Conservation (phyloP, 2,797 vertebrate species). For the Perodicticus potto region DNA sequence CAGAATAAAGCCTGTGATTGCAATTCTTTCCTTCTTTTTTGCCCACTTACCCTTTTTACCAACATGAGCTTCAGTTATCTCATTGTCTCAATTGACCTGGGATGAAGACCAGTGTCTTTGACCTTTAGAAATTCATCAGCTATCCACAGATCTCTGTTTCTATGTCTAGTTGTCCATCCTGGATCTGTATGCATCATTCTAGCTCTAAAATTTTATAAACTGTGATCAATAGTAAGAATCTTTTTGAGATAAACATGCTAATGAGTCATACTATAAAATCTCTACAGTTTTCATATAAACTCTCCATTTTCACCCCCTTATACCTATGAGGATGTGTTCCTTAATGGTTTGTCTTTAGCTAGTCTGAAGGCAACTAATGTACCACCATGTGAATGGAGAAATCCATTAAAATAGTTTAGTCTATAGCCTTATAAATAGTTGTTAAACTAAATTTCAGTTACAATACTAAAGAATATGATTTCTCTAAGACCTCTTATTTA, state of each 20-base stretch:
- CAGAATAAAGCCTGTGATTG: neutral
- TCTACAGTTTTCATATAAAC: neutral
- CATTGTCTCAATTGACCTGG: neutral
- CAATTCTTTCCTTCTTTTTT: neutral
- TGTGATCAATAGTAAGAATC: neutral
- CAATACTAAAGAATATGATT: constrained; percentile 1
- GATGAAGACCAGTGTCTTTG: neutral
- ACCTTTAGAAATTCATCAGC: neutral
- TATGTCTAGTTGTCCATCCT: neutral
- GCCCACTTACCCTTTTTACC: neutral
- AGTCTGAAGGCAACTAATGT: neutral
- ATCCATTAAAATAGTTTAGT: constrained; percentile 34
- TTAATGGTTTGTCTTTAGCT: neutral
- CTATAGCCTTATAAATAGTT: constrained; percentile 10
- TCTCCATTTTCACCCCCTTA: neutral
- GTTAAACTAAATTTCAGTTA: constrained; percentile 41
- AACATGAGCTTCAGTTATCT: neutral
- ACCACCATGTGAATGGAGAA: neutral
- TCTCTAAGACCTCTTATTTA: constrained; percentile 34
- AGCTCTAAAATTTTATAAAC: neutral
- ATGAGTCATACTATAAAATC: constrained; percentile 60
- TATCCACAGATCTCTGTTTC: neutral
- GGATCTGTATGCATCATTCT: neutral
- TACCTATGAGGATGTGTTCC: neutral
- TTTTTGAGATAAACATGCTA: constrained; percentile 42